Percentiles rank a stretch among this genome's conserved stretches.
Evolutionary conservation across 2,888 invertebrate genomes (phyloP).

Genomic region (Platycnemis pennipes): DNA sequence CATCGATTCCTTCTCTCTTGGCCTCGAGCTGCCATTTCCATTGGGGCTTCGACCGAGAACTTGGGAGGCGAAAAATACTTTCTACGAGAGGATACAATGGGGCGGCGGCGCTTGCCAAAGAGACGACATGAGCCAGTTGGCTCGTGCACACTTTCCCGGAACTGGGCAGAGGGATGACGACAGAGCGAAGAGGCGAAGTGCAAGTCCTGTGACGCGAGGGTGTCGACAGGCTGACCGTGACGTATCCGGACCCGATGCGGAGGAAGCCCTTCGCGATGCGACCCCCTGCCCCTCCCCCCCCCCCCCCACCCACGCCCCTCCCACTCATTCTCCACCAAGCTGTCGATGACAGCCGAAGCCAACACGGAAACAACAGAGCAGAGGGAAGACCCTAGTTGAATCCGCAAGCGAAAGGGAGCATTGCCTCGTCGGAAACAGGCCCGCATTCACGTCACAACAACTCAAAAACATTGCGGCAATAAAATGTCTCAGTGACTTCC

Average conservation of each 20-base stretch:
- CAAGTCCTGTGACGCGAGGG: neutral
- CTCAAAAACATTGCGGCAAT: too few species aligned
- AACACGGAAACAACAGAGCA: neutral
- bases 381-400: neutral
- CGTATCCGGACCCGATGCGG: neutral
- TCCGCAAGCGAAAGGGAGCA: too few species aligned
- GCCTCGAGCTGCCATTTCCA: too few species aligned
- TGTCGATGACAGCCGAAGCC: neutral
- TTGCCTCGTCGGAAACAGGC: too few species aligned
- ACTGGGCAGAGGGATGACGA: neutral
- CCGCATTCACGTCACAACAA: too few species aligned
- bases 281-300: neutral
- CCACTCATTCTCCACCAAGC: too few species aligned
- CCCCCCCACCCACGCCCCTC: neutral
- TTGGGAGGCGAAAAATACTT: too few species aligned
- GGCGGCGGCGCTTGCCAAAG: neutral
- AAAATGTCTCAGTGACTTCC: too few species aligned
- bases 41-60: too few species aligned
- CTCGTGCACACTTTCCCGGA: neutral
- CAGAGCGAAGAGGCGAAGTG: neutral
- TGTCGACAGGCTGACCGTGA: neutral
- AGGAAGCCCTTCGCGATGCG: neutral
- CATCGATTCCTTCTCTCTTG: too few species aligned
- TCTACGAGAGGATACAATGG: neutral
- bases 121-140: neutral